Conservation (phyloP, 1,140 invertebrate species). For the Lethocerus indicus region DNA sequence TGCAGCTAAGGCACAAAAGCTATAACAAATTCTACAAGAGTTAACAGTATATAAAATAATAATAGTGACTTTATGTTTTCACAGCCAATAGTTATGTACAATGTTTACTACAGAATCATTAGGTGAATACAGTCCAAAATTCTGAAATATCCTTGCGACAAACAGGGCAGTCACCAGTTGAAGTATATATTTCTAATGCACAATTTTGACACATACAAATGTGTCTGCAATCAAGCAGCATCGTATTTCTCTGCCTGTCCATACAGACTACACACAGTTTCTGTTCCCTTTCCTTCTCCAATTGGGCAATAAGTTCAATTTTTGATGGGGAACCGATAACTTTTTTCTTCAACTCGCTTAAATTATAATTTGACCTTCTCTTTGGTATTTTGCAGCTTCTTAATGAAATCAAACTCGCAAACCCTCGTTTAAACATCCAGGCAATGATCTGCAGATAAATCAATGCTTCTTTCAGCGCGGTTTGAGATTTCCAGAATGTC, state of each 20-base stretch:
- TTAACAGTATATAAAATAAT: not conserved
- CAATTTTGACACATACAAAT: constrained; percentile 1
- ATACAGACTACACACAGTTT: constrained; percentile 3
- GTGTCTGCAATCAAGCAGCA: constrained; percentile 3
- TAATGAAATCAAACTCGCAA: no score
- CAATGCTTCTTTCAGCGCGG: no score
- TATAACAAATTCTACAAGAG: not conserved
- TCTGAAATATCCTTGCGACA: constrained; percentile 1
- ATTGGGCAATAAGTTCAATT: not conserved
- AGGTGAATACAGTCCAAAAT: constrained; percentile 6
- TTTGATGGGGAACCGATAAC: no score
- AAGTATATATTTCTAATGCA: not conserved
- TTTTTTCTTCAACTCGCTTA: no score
- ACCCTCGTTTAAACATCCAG: no score
- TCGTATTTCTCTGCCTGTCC: constrained; percentile 2
- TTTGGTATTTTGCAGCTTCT: no score
- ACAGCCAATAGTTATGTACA: not conserved
- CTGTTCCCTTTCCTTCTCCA: constrained; percentile 5
- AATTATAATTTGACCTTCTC: no score
- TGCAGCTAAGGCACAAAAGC: not conserved
- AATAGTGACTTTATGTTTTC: no score
- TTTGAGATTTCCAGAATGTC: no score
- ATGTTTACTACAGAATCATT: not conserved
- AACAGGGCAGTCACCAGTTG: not conserved
- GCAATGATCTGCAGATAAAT: no score